A percentile compares a stretch with the other conserved stretches of the same genome.
phyloP scores from a whole-genome alignment of 1,140 invertebrate genomes.

The Wiebesia pumilae region DNA sequence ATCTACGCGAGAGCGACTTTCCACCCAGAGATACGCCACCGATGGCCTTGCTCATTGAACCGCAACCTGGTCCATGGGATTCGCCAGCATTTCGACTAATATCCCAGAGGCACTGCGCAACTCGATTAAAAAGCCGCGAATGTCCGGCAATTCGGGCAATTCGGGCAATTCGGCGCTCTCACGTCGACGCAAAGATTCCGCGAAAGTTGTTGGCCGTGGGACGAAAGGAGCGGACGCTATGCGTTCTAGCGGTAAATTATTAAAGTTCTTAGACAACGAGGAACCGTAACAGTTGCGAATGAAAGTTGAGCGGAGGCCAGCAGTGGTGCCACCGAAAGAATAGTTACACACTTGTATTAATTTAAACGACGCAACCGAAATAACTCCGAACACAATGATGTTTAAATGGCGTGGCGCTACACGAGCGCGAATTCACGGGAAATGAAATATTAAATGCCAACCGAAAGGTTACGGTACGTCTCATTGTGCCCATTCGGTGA shows the following conservation, averaged over 20 bases:
- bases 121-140: too few relatives aligned
- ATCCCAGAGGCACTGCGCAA: too few relatives aligned
- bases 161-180: too few relatives aligned
- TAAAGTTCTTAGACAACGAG: too few relatives aligned
- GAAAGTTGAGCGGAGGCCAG: too few relatives aligned
- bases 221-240: too few relatives aligned
- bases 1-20: not conserved
- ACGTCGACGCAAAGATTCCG: too few relatives aligned
- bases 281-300: too few relatives aligned
- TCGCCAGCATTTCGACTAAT: not conserved
- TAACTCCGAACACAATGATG: not conserved
- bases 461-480: not conserved
- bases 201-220: too few relatives aligned
- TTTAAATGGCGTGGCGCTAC: not conserved
- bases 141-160: not conserved
- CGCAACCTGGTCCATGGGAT: not conserved
- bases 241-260: too few relatives aligned
- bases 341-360: not conserved
- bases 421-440: not conserved
- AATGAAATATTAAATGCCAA: not conserved
- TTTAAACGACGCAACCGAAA: not conserved
- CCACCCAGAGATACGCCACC: not conserved
- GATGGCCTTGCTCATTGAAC: not conserved
- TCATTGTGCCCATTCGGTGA: not conserved
- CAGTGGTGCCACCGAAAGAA: too few relatives aligned